A percentile compares a stretch with the other conserved stretches of the same genome.
Evolutionary conservation across 2,113 vertebrate species (phyloP).

Genomic region (Delphinus delphis): DNA sequence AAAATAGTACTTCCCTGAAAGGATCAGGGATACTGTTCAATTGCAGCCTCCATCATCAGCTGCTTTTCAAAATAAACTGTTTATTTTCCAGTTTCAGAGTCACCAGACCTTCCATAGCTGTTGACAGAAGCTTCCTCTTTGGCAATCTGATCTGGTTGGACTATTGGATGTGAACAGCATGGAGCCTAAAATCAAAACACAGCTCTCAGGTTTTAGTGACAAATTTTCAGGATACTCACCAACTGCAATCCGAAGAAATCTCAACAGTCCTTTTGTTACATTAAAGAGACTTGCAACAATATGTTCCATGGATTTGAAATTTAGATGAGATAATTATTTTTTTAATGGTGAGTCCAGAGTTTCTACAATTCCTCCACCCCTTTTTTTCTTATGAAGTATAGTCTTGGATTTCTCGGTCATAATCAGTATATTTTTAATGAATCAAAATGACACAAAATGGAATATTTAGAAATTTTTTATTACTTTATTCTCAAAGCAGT

Average conservation of each 20-base stretch:
- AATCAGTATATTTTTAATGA: slow-evolving; percentile 9
- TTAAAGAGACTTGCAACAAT: neutral
- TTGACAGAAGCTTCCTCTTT: slow-evolving; percentile 61
- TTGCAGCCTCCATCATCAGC: neutral
- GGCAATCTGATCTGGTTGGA: slow-evolving; percentile 35
- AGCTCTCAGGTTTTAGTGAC: slow-evolving; percentile 40
- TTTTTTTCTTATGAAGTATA: neutral
- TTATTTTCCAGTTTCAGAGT: slow-evolving; percentile 56
- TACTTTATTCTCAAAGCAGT: neutral
- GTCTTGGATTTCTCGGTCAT: neutral
- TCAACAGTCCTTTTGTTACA: neutral
- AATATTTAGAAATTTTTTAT: neutral
- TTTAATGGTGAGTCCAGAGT: neutral
- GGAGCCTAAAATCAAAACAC: slow-evolving; percentile 52
- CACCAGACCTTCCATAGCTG: neutral
- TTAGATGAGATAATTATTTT: neutral
- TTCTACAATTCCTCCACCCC: neutral
- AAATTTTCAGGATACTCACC: slow-evolving; percentile 11
- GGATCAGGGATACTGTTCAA: slow-evolving; percentile 26
- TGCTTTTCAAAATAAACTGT: slow-evolving; percentile 35
- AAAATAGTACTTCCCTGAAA: slow-evolving; percentile 50
- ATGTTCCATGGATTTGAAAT: neutral
- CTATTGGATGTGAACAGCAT: slow-evolving; percentile 41
- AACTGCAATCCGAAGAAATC: slow-evolving; percentile 1
- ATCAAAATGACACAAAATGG: neutral